Percentiles rank a stretch among this genome's conserved stretches.
Evolutionary conservation across 30 jellyfish, hydroid and myxozoan genomes (phyloP).

Genomic region (Chrysaora quinquecirrha): DNA sequence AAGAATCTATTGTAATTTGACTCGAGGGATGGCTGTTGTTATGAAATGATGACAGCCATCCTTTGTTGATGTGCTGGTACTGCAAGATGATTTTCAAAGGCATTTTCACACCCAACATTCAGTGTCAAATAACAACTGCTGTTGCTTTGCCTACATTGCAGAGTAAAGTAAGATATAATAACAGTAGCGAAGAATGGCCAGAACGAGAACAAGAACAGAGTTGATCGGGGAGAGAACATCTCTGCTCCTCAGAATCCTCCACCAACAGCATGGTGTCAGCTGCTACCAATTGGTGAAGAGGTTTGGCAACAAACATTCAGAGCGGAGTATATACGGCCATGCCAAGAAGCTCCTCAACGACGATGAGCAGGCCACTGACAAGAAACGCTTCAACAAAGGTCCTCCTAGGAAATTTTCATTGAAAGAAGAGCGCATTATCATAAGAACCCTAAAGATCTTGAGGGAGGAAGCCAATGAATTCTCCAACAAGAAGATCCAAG

Average conservation of each 20-base stretch:
- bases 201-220: not conserved
- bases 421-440: not conserved
- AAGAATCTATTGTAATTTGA: not conserved
- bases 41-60: not conserved
- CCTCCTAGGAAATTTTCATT: not conserved
- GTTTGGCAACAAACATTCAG: not conserved
- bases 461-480: not conserved
- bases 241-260: not conserved
- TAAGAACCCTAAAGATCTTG: not conserved
- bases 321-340: not conserved
- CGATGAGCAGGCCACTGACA: slow-evolving; percentile 4
- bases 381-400: not conserved
- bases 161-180: not conserved
- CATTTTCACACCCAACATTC: not conserved
- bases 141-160: not conserved
- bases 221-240: not conserved
- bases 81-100: not conserved
- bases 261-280: slow-evolving; percentile 1
- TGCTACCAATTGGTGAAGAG: not conserved
- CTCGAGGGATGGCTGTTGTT: not conserved
- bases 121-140: not conserved
- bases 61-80: no score
- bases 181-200: not conserved
- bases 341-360: not conserved
- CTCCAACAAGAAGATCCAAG: not conserved